Evolutionary conservation across 2,888 invertebrate genomes (phyloP).

Genomic region (Encarsia formosa): DNA sequence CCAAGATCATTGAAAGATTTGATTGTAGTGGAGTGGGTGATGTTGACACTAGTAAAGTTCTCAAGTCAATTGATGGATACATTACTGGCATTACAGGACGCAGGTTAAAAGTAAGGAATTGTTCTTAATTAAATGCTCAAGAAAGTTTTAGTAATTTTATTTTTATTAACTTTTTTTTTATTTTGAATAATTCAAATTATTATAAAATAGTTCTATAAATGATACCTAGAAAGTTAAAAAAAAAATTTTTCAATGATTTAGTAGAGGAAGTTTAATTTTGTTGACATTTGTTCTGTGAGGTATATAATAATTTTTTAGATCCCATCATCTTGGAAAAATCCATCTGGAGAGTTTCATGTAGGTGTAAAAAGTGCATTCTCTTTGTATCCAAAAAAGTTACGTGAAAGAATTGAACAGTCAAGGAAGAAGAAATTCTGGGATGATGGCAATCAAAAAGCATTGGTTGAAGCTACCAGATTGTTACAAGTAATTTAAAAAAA

Average conservation of each 20-base stretch:
- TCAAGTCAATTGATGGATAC: slow-evolving; percentile 64
- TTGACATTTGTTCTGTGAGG: too few relatives aligned
- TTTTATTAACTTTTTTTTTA: not conserved
- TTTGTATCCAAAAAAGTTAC: slow-evolving; percentile 79
- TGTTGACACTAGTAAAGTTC: slow-evolving; percentile 82
- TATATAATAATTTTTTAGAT: slow-evolving; percentile 65
- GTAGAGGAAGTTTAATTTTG: too few relatives aligned
- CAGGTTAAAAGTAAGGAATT: slow-evolving; percentile 78
- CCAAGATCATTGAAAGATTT: slow-evolving; percentile 90
- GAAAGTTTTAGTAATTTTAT: too few relatives aligned
- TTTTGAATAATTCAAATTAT: not conserved
- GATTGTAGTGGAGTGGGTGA: slow-evolving; percentile 97
- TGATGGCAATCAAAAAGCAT: slow-evolving; percentile 70
- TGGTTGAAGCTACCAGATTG: slow-evolving; percentile 74
- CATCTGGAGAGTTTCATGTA: slow-evolving; percentile 77
- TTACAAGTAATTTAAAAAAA: slow-evolving; percentile 54
- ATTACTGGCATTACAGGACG: slow-evolving; percentile 85
- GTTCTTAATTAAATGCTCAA: too few relatives aligned
- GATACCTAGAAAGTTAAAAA: not conserved
- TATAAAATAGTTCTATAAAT: not conserved
- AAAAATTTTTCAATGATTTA: too few relatives aligned
- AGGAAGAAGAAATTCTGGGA: slow-evolving; percentile 80
- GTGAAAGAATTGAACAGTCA: slow-evolving; percentile 76
- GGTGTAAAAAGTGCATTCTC: slow-evolving; percentile 84
- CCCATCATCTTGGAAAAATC: slow-evolving; percentile 78